These are phyloP conservation scores for Ambastaia sidthimunki DNA, from an alignment of 2,797 vertebrate genomes.

Conservation along the genomic window DNA sequence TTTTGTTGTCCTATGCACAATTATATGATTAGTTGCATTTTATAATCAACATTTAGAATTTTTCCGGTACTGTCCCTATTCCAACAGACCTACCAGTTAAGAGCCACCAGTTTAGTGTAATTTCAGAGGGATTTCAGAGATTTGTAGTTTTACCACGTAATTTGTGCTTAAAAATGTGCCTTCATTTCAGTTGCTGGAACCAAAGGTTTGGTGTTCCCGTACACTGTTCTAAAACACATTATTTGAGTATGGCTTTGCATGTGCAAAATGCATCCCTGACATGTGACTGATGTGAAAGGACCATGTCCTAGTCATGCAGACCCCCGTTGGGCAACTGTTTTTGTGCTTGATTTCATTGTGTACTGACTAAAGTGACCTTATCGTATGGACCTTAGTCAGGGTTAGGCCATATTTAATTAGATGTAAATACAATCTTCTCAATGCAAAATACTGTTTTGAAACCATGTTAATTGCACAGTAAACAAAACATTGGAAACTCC, in stretches of 20 bases:
- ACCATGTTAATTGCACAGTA: background rate
- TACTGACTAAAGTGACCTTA: constrained; percentile 77
- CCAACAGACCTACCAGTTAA: background rate
- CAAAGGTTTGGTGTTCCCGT: constrained; percentile 65
- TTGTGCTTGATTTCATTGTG: constrained; percentile 44
- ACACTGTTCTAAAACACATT: constrained; percentile 50
- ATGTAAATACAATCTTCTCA: constrained; percentile 7
- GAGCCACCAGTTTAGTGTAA: background rate
- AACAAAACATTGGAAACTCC: background rate
- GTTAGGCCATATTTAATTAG: constrained; percentile 59
- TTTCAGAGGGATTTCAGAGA: background rate
- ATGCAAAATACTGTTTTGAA: background rate
- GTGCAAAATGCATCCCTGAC: constrained; percentile 56
- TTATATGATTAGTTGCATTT: background rate
- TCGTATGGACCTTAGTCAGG: constrained; percentile 58
- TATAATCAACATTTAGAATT: background rate
- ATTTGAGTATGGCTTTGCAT: constrained; percentile 74
- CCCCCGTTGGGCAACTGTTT: background rate
- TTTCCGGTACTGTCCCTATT: background rate
- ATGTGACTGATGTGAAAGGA: constrained; percentile 20
- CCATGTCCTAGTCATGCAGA: background rate
- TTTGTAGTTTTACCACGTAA: background rate
- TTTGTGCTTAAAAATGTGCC: constrained; percentile 43
- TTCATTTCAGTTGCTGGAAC: constrained; percentile 61
- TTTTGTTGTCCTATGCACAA: background rate